Evolutionary conservation across 2,888 invertebrate species (phyloP), one percentile per base, ranked within the genome.

Genomic region (Eulithis testata): DNA sequence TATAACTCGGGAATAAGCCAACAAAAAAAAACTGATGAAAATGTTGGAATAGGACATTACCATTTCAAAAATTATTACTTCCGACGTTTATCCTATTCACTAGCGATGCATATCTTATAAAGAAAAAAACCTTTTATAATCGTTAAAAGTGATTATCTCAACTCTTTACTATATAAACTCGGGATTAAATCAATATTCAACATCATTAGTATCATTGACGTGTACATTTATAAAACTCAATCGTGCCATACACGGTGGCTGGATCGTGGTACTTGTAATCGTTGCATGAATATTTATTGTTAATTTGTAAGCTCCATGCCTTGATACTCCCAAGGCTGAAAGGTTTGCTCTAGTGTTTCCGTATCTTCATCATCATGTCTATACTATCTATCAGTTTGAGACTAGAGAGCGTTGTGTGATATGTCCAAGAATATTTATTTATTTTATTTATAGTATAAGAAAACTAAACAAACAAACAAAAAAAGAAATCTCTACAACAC

Each of bases 211-310:
- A 72, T 73, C 64, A 69, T 60, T 68, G 69, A 75, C 70, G 50
- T 57, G 67, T 72, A 70, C 67, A 76, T 77, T 74, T 76, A 80
- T 73, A 79, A 82, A 83, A 82, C 78, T 50, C 75, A 68, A 76
- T 76, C 68, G 71, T 71, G 63, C 70, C 76, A 73, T 76, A 79
- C 77, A 71, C 79, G 73, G 81, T 80, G 79, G 79, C 79, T 72
- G 69, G 70, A 78, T 78, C 78, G 75, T 76, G 77, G 74, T n/a
- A 56, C 45, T 60, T 75, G 80, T 84, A 85, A 84, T 84, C 82
- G 82, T 76, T 82, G 72, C 85, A 89, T 90, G 88, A 90, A 89
- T 90, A 90, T 90, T 89, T 89, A 90, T 89, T 87, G 89, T 90
- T 91, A 90, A 90, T 90, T 89, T 90, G 87, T 88, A 87, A 60